These are phyloP conservation scores for Cynocephalus volans DNA, from an alignment of 2,113 vertebrate genomes.

Conservation along the genomic window DNA sequence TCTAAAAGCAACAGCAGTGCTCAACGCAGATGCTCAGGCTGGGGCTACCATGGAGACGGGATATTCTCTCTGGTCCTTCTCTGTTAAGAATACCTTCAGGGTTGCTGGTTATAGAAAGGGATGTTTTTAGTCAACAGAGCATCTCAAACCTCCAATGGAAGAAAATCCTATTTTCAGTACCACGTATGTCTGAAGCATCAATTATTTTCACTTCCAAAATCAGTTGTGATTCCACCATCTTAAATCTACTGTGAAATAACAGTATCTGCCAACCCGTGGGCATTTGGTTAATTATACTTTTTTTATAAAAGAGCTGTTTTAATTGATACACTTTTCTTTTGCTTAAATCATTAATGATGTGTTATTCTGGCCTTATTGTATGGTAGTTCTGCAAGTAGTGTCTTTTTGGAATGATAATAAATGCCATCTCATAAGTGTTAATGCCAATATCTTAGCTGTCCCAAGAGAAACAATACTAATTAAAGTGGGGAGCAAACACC, in stretches of 20 bases:
- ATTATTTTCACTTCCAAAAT: constrained; percentile 42
- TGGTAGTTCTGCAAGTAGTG: background rate
- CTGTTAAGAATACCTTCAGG: background rate
- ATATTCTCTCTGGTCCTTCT: constrained; percentile 1
- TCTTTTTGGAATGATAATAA: background rate
- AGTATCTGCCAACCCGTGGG: constrained; percentile 54
- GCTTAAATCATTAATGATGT: constrained; percentile 47
- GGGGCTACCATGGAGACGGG: constrained; percentile 61
- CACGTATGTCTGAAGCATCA: background rate
- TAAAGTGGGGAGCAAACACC: background rate
- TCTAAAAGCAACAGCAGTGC: background rate
- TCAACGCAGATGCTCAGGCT: background rate
- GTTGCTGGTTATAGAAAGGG: constrained; percentile 43
- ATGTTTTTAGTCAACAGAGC: constrained; percentile 56
- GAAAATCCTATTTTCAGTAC: constrained; percentile 31
- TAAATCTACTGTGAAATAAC: constrained; percentile 47
- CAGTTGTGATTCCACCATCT: constrained; percentile 44
- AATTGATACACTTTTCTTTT: constrained; percentile 42
- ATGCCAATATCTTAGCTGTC: background rate
- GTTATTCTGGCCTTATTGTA: background rate
- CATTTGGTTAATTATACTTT: constrained; percentile 12
- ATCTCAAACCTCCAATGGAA: background rate
- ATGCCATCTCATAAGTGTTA: background rate
- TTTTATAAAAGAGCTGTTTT: constrained; percentile 58
- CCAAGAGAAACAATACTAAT: background rate